These are phyloP conservation scores for Acyrthosiphon pisum DNA, from an alignment of 1,140 invertebrate species.

Conservation along the genomic window DNA sequence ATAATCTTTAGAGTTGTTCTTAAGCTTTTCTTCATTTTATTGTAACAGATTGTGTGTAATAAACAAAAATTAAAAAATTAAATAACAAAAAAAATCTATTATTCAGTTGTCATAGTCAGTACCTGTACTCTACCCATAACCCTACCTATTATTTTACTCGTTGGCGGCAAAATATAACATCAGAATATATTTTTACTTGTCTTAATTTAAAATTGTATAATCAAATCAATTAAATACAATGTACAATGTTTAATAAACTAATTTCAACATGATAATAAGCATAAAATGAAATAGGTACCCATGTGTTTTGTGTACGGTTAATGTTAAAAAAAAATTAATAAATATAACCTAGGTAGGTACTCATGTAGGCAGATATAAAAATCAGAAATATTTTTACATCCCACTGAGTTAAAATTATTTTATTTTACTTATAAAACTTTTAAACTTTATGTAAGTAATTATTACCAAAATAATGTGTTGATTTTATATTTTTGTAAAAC, in stretches of 20 bases:
- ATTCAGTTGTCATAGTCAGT: not conserved
- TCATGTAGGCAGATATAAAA: not conserved
- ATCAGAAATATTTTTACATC: not conserved
- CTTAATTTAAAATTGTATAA: not conserved
- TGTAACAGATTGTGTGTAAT: not conserved
- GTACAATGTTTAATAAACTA: not conserved
- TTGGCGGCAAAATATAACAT: not conserved
- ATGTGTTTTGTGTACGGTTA: not conserved
- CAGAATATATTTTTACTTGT: not conserved
- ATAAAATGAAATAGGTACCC: not conserved
- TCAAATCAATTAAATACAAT: not conserved
- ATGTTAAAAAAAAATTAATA: too few relatives aligned
- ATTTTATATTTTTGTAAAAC: not conserved
- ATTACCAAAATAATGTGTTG: not conserved
- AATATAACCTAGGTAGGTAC: not conserved
- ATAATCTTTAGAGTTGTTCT: conserved; percentile 10
- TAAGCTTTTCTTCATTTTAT: not conserved
- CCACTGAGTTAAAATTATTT: not conserved
- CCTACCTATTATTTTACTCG: not conserved
- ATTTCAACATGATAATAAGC: not conserved
- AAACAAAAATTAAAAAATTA: not conserved
- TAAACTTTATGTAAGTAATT: not conserved
- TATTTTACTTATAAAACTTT: not conserved
- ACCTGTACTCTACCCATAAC: not conserved
- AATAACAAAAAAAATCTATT: not conserved